Base-by-base conservation (phyloP, 2,797 vertebrate species). In the Mus minutoides region DNA sequence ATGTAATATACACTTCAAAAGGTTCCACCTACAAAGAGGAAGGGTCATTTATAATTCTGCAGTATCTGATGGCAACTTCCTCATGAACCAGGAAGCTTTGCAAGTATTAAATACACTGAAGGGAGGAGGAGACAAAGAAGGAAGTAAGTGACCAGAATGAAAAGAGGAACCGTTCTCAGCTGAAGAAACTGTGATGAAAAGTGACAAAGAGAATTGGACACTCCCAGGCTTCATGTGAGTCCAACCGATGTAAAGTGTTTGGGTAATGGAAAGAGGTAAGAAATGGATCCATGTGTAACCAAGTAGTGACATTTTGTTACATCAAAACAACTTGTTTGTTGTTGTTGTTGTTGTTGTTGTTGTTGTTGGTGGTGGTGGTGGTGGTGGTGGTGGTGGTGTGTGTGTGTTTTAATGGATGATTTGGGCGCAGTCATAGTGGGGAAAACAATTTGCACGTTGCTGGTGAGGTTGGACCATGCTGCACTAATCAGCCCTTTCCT, bases 151-250 rank as follows among this genome's bases (percentile, higher is more conserved):
- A 85, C 75, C 87, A 24, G 60, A 64, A 52, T 24, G 56, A 67
- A 97, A 98, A 97, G 96, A 94, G 97, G 93, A 97, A 97, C 69
- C n/a, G 24, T 49, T 46, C 52, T 78, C 22, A 89, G 40, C 31
- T 49, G 22, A 87, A 69, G 73, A 8, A 4, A 3, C 1, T 17
- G 94, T 94, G 62, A 54, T 69, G 29, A 10, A 62, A 21, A n/a
- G 62, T 22, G 58, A 22, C 34, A 22, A 26, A n/a, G 80, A 52
- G 52, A 8, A 12, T 64, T 54, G 3, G 17, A 11, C 17, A 24
- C 71, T 60, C 26, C 62, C 7, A 43, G 69, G 24, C 67, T 43
- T 60, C 26, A 34, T 58, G 69, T 22, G 54, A 75, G 96, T 95
- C 6, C 40, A 52, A 34, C 19, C 19, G 2, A 49, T 83, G 76